A percentile compares a stretch with the other conserved stretches of the same genome.
phyloP scores from a whole-genome alignment of 2,113 vertebrate species.

The Picathartes gymnocephalus region DNA sequence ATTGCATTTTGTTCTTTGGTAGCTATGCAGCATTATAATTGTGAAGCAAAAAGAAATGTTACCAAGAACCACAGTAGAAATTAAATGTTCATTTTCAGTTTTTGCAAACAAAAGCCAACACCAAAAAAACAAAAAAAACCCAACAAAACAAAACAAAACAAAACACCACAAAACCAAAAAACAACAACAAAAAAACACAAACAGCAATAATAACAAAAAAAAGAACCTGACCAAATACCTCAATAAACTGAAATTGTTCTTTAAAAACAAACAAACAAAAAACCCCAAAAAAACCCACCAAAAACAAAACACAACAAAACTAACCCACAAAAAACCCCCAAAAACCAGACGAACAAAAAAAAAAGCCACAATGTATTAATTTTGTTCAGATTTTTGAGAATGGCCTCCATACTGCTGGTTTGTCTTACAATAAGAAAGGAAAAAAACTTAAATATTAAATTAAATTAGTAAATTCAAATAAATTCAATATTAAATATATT shows the following conservation, averaged over 20 bases:
- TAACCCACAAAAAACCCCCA: too few relatives aligned
- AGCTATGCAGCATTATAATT: neutral
- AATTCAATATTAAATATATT: neutral
- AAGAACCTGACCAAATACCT: neutral
- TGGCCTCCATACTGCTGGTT: neutral
- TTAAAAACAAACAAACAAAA: too few relatives aligned
- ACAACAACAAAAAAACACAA: neutral
- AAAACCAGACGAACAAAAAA: too few relatives aligned
- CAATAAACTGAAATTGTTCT: neutral
- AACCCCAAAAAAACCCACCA: too few relatives aligned
- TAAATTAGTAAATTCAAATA: neutral
- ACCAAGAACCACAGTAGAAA: neutral
- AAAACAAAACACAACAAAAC: too few relatives aligned
- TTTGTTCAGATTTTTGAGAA: neutral
- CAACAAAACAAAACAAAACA: too few relatives aligned
- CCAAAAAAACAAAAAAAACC: neutral
- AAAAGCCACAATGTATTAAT: neutral
- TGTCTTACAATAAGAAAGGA: neutral
- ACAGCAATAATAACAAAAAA: neutral
- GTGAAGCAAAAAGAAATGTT: neutral
- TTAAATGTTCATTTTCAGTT: neutral
- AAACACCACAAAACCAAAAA: too few relatives aligned
- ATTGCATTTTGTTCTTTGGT: neutral
- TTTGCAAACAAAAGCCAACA: neutral
- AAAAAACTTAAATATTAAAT: neutral